Evolutionary conservation across 2,888 invertebrate genomes (phyloP).

Genomic region (Volucella inflata): DNA sequence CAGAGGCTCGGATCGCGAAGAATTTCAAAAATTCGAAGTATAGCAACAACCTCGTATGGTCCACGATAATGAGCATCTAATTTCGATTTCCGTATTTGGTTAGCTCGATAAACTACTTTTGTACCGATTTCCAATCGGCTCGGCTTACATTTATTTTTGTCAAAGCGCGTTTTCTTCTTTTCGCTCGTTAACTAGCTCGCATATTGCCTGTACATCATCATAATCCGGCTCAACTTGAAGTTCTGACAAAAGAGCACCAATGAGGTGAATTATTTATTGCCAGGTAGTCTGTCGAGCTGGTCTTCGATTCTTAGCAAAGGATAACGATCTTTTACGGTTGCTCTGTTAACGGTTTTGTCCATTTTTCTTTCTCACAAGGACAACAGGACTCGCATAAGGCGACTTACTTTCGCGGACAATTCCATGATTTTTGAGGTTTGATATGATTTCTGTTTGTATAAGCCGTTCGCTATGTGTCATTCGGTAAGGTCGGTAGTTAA

Average conservation of each 20-base stretch:
- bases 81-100: constrained; percentile 17
- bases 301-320: constrained; percentile 81
- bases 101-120: too few species aligned
- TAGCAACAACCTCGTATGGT: constrained; percentile 10
- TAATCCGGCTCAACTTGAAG: constrained; percentile 4
- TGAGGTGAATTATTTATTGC: constrained; percentile 76
- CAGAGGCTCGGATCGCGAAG: too few species aligned
- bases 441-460: too few species aligned
- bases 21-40: too few species aligned
- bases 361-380: constrained; percentile 21
- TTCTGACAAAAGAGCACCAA: constrained; percentile 27
- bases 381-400: constrained; percentile 8
- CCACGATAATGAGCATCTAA: constrained; percentile 11
- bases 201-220: constrained; percentile 2
- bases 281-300: constrained; percentile 78
- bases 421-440: background rate
- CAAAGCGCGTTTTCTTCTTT: background rate
- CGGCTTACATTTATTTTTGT: constrained; percentile 16
- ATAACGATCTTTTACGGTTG: constrained; percentile 76
- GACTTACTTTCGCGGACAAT: constrained; percentile 1
- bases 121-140: constrained; percentile 2
- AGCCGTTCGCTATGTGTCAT: too few species aligned
- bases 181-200: background rate
- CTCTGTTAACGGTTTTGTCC: constrained; percentile 5
- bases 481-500: constrained; percentile 16